Evolutionary conservation across 2,888 invertebrate genomes (phyloP).

Genomic region (Heliconius cydno): DNA sequence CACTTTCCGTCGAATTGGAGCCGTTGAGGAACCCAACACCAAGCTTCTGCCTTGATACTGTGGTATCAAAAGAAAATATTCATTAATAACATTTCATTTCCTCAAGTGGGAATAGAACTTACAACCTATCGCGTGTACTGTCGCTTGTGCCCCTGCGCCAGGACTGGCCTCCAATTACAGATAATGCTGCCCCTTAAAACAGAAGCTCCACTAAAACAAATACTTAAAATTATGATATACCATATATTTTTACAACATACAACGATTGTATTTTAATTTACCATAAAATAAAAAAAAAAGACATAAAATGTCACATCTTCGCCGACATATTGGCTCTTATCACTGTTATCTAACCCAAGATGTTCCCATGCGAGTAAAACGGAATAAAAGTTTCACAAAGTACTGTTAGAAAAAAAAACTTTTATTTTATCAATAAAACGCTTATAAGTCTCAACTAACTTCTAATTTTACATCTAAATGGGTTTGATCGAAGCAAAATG

Average conservation of each 20-base stretch:
- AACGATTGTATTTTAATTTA: slow-evolving; percentile 34
- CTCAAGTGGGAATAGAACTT: no score
- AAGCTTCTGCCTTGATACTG: no score
- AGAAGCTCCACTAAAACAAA: slow-evolving; percentile 26
- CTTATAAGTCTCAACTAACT: slow-evolving; percentile 56
- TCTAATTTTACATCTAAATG: slow-evolving; percentile 48
- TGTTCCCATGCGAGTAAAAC: slow-evolving; percentile 42
- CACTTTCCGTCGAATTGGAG: no score
- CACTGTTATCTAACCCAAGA: slow-evolving; percentile 35
- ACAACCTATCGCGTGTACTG: no score
- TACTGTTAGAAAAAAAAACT: slow-evolving; percentile 55
- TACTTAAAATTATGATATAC: slow-evolving; percentile 1
- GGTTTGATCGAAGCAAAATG: slow-evolving; percentile 39
- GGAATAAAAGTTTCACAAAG: slow-evolving; percentile 51
- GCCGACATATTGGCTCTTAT: slow-evolving; percentile 39
- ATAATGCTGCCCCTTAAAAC: no score
- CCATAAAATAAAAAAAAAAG: slow-evolving; percentile 15
- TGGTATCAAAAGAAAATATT: no score
- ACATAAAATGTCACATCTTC: slow-evolving; percentile 40
- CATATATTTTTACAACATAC: slow-evolving; percentile 40
- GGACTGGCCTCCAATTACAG: no score
- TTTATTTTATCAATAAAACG: slow-evolving; percentile 65
- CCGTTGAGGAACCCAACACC: no score
- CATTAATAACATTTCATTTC: no score
- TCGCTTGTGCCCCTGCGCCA: no score